Conservation (phyloP, 2,888 invertebrate species). For the Carpatolechia fugitivella region DNA sequence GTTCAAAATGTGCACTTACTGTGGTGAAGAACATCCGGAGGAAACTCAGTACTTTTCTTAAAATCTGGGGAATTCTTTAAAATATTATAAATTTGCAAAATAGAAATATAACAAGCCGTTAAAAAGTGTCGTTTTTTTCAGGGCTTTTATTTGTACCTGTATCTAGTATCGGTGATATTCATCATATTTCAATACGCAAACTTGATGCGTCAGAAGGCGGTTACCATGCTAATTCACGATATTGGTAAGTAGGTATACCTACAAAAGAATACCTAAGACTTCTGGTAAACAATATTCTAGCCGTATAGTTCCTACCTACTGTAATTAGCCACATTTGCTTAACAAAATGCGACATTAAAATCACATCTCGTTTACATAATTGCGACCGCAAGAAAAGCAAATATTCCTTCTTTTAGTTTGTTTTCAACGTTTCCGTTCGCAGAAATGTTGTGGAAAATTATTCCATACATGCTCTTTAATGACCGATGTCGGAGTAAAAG, state of each 20-base stretch:
- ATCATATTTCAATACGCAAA: constrained; percentile 85
- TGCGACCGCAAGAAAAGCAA: constrained; percentile 57
- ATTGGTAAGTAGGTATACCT: constrained; percentile 49
- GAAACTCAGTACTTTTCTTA: too few relatives aligned
- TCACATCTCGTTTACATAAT: constrained; percentile 77
- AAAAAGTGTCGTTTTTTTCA: too few relatives aligned
- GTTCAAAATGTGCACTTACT: too few relatives aligned
- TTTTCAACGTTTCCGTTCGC: constrained; percentile 63
- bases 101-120: too few relatives aligned
- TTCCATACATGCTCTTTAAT: constrained; percentile 40
- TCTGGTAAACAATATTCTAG: constrained; percentile 7
- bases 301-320: constrained; percentile 26
- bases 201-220: constrained; percentile 81
- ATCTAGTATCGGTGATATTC: constrained; percentile 87
- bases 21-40: too few relatives aligned
- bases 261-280: not conserved
- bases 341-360: constrained; percentile 77
- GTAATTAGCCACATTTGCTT: constrained; percentile 72
- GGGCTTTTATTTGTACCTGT: constrained; percentile 91
- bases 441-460: constrained; percentile 54
- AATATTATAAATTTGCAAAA: too few relatives aligned
- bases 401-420: constrained; percentile 62
- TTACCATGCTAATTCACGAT: constrained; percentile 80
- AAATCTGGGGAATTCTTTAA: too few relatives aligned
- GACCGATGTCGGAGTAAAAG: constrained; percentile 24